Evolutionary conservation across 2,113 vertebrate genomes (phyloP).

Genomic region (Gallinago undulata): DNA sequence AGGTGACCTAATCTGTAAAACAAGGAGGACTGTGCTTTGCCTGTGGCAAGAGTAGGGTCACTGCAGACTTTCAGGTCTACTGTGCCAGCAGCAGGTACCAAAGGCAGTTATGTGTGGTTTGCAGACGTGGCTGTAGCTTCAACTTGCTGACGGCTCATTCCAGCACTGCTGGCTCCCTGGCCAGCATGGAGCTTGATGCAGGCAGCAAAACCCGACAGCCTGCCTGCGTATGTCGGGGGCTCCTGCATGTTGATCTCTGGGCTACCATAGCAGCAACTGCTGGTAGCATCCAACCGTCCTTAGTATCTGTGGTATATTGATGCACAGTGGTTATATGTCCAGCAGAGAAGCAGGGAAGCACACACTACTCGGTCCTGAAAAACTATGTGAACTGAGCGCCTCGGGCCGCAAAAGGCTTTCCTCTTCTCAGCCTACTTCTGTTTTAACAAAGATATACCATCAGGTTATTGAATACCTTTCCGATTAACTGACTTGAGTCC

Average conservation of each 20-base stretch:
- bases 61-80: neutral
- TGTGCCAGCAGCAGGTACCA: no score
- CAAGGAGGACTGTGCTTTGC: neutral
- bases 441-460: neutral
- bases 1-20: neutral
- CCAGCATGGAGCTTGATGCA: neutral
- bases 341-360: neutral
- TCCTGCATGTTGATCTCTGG: neutral
- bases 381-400: neutral
- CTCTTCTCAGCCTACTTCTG: neutral
- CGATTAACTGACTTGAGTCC: neutral
- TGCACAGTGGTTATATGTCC: accelerated
- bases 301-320: no score
- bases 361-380: neutral
- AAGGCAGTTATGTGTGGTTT: neutral
- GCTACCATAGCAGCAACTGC: neutral
- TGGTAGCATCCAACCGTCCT: accelerated
- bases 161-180: neutral
- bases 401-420: neutral
- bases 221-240: neutral
- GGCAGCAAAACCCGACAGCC: neutral
- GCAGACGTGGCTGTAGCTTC: neutral
- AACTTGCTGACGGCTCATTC: neutral
- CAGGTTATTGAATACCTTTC: neutral
- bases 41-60: neutral